Evolutionary conservation across 2,797 vertebrate genomes (phyloP), one percentile per base, ranked within the genome.

Genomic region (Emys orbicularis): DNA sequence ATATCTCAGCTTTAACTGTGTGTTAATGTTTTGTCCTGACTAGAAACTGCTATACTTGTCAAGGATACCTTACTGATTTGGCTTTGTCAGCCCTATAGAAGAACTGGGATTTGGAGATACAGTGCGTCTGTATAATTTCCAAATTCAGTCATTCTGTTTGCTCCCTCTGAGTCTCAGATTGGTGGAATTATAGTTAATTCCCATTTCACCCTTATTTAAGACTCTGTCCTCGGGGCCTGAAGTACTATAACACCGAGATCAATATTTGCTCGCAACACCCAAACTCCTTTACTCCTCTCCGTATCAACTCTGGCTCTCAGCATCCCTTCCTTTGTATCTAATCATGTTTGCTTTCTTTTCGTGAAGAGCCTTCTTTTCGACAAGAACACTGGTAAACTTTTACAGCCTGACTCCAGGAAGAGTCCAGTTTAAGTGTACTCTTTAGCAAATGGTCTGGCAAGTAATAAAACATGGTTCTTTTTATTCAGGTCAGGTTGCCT

Each of bases 41-140:
- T 91, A 95, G 93, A 96, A 95, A 91, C 94, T 83, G 80, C 96
- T 94, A 12, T 95, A 95, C 95, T 95, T 97, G 95, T 96, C 96
- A 97, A 96, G 92, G 92, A 79, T 95, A 96, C 84, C 54, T 86
- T 93, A 0, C 0, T 95, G 90, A 95, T 94, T 93, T 87, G 95
- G 96, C 89, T 93, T 84, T 65, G 83, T 68, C 88, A 37, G 83
- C 87, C 94, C 89, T 86, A 81, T 0, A 83, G 89, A 91, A 89
- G 68, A 87, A 1, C 52, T 90, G 86, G 59, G 84, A 77, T 61
- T 89, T 59, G 93, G 85, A 52, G 27, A 44, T 15, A 74, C 3
- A 0, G 79, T 13, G 79, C 56, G 0, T 2, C 76, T 57, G 23
- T 15, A 6, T 16, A 3, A 91, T 90, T 83, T 88, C 90, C 86